Conservation (phyloP, 2,888 invertebrate genomes). For the Netelia fuscicornis region DNA sequence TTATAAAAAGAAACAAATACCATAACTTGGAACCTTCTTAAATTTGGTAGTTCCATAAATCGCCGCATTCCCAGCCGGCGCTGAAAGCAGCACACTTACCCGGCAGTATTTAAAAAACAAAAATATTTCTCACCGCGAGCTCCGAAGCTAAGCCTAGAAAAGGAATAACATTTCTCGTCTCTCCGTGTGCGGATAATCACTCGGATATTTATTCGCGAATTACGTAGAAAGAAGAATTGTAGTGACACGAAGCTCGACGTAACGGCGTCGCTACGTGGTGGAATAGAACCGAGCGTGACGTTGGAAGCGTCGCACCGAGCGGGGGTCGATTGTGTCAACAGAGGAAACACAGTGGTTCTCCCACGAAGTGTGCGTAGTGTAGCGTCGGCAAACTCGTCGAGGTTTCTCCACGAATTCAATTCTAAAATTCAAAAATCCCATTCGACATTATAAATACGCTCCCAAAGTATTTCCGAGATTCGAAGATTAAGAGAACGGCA, state of each 20-base stretch:
- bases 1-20: neutral
- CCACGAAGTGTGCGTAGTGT: conserved; percentile 42
- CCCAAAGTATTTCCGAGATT: neutral
- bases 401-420: conserved; percentile 31
- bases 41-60: neutral
- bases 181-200: conserved; percentile 43
- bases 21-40: neutral
- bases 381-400: conserved; percentile 15
- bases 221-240: conserved; percentile 62
- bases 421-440: conserved; percentile 8
- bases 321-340: conserved; percentile 78
- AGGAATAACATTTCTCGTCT: conserved; percentile 34
- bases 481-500: neutral
- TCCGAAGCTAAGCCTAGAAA: neutral
- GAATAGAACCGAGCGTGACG: conserved; percentile 37
- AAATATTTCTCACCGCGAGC: neutral
- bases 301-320: conserved; percentile 66
- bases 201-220: conserved; percentile 67
- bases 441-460: neutral
- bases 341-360: conserved; percentile 74
- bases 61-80: neutral
- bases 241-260: conserved; percentile 44
- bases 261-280: conserved; percentile 46
- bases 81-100: too few relatives aligned
- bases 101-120: neutral